Conservation (phyloP, 2,888 invertebrate genomes). For the Mythimna lalbum region DNA sequence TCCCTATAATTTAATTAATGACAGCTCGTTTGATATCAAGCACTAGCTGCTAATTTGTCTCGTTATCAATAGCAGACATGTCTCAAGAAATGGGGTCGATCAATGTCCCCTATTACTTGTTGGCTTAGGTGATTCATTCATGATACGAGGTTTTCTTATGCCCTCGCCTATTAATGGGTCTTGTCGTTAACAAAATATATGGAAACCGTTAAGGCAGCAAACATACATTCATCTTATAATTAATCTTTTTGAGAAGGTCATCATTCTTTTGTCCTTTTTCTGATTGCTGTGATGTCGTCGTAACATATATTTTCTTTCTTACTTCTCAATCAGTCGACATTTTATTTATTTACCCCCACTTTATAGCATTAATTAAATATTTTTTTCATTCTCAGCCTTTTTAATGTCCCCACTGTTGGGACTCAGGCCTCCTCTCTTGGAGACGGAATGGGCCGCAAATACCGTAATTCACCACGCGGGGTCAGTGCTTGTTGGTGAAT, state of each 20-base stretch:
- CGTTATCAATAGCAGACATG: constrained; percentile 59
- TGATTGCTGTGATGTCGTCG: neutral
- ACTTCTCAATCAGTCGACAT: neutral
- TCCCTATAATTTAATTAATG: constrained; percentile 34
- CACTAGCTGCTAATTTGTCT: constrained; percentile 54
- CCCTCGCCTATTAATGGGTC: neutral
- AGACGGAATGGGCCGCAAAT: too few relatives aligned
- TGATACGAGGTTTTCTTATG: constrained; percentile 3
- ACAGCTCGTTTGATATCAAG: constrained; percentile 37
- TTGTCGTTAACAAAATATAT: neutral
- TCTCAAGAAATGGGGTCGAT: constrained; percentile 57
- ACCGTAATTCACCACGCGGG: too few relatives aligned
- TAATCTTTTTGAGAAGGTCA: neutral
- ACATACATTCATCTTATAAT: neutral
- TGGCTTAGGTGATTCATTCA: constrained; percentile 24
- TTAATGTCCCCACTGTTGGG: too few relatives aligned
- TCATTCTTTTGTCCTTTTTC: neutral
- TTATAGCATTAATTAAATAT: too few relatives aligned
- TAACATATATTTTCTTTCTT: neutral
- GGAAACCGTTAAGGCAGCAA: neutral
- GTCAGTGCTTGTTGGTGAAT: too few relatives aligned
- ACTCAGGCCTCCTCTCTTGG: too few relatives aligned
- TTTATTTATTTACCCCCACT: too few relatives aligned
- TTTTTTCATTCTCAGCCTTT: too few relatives aligned
- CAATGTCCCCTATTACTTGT: constrained; percentile 45